Base-by-base conservation (phyloP, 1,140 invertebrate genomes). In the Lucilia sericata region DNA sequence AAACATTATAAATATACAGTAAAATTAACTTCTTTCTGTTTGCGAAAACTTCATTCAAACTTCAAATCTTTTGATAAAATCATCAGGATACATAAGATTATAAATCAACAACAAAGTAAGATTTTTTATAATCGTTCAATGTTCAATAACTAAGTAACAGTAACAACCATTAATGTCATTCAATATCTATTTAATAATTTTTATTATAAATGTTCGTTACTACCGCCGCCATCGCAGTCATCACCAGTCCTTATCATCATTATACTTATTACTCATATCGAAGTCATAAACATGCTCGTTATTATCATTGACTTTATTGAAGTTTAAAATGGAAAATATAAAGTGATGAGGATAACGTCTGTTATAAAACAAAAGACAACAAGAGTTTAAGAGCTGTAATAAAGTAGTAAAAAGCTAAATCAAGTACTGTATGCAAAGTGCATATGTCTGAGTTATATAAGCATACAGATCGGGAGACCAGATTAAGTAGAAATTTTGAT, bases 341-440 rank as follows among this genome's bases (percentile, higher is more conserved):
- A 17, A 60, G 7, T 5, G 55, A 60, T 14, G 5, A 14, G 55
- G 14, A 17, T 7, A 42, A 42, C 42, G 42, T 42, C 5, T 42
- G 42, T 8, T 42, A 42, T 42, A 42, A 42, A 42, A 17, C 14
- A 60, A 60, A 60, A 60, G 13, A 5, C 14, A 10, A 60, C 13
- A 60, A 17, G 55, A 60, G n/a, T 60, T 60, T 60, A 60, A 60
- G n/a, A 60, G 55, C 55, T 60, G 55, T 60, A n/a, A 60, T 60
- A 60, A 60, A 60, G 55, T 60, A 60, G 7, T n/a, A n/a, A n/a
- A 60, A 60, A 60, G 55, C 55, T 14, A 60, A 60, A 60, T 60
- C 55, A 60, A 60, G 55, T 60, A 60, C 55, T 60, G 51, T 60
- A 60, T 60, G 55, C 55, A 60, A 60, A 60, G 55, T 60, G 55